Evolutionary conservation across 2,797 vertebrate species (phyloP).

Genomic region (Sebastes minor): DNA sequence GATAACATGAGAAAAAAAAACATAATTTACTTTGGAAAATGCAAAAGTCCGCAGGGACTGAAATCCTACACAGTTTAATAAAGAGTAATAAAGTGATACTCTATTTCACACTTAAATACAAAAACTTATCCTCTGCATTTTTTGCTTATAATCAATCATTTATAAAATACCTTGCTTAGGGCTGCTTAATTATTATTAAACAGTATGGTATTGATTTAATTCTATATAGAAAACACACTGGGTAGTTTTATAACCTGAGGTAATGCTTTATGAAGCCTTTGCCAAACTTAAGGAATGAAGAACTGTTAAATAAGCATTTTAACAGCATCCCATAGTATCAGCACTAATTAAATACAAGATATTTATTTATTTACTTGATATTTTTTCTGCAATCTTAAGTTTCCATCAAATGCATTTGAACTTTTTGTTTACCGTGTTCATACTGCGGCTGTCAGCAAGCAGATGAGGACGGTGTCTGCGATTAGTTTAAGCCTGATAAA

Average conservation of each 20-base stretch:
- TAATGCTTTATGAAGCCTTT: constrained; percentile 38
- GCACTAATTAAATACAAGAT: constrained; percentile 39
- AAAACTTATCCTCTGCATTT: not conserved
- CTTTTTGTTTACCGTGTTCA: not conserved
- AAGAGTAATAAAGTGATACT: not conserved
- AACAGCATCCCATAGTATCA: constrained; percentile 27
- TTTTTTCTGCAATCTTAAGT: constrained; percentile 1
- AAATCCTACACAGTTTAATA: constrained; percentile 1
- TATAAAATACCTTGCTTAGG: constrained; percentile 35
- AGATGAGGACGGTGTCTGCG: not conserved
- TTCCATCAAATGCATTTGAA: not conserved
- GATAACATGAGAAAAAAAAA: constrained; percentile 2
- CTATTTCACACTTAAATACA: not conserved
- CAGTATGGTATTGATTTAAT: constrained; percentile 38
- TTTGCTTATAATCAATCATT: constrained; percentile 43
- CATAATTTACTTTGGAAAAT: not conserved
- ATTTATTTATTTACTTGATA: constrained; percentile 37
- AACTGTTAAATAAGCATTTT: constrained; percentile 59
- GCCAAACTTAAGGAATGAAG: constrained; percentile 40
- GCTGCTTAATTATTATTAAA: constrained; percentile 44
- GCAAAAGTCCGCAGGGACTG: not conserved
- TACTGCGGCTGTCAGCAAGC: not conserved
- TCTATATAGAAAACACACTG: constrained; percentile 36
- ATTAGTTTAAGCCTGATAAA: not conserved
- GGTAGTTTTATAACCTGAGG: constrained; percentile 31